Evolutionary conservation across 2,888 invertebrate genomes (phyloP), one percentile per base, ranked within the genome.

Genomic region (Chaetogeoica ovagalla): DNA sequence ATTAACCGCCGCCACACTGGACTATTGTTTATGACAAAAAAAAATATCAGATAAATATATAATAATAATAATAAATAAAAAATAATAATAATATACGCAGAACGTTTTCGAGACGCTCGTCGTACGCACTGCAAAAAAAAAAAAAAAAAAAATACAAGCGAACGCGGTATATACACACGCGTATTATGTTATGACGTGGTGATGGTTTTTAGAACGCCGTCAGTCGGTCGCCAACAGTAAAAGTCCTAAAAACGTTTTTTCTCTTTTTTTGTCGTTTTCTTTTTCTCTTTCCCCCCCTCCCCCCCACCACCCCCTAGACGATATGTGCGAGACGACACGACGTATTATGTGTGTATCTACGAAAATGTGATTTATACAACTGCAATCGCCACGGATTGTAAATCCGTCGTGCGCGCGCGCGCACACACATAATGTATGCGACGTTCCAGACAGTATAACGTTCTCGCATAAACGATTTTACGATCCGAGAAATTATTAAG

Each of bases 171-270:
- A 30, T 52, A 9, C 13, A 52, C 52, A 13, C 52, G 52, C 30
- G 30, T 30, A 30, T 2, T 30, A 30, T 9, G 17, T 19, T 21
- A 37, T 19, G 2, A 30, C 3, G 43, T 9, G n/a, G 63, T 19
- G 37, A 19, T 37, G n/a, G 62, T 62, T 73, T 52, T 30, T 52
- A 73, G 62, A 73, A 5, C 52, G 52, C 73, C 62, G 73, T 52
- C 72, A 73, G 73, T 52, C 73, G 73, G 62, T 73, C 73, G 62
- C 62, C 62, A 55, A 73, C 73, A 63, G 62, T 73, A 63, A 73
- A 73, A 62, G 30, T 62, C 72, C 48, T 23, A 62, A 62, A 73
- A 23, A 60, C 21, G 59, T 65, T 11, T 43, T 43, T 8, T 48
- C 3, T n/a, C 19, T 60, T 23, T 30, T 13, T 30, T 17, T 15